A percentile compares a stretch with the other conserved stretches of the same genome.
Conservation (phyloP, 2,797 vertebrate species). For the Sebastes flavidus region DNA sequence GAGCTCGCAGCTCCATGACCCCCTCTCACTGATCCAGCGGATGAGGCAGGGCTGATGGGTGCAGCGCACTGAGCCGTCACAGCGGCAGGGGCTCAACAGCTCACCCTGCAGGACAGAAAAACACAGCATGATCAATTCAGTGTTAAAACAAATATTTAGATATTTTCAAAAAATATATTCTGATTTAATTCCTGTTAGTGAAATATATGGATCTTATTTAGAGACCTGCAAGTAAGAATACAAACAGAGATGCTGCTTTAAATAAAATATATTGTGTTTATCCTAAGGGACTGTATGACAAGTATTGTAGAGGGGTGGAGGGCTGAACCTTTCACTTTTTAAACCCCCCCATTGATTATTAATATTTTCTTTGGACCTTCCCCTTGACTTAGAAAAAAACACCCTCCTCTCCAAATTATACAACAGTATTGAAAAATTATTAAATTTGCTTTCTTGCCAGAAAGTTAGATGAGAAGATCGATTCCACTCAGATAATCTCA, state of each 20-base stretch:
- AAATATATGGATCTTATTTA: background rate
- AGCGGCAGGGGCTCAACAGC: slow-evolving; percentile 89
- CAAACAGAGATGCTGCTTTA: background rate
- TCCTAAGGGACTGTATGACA: background rate
- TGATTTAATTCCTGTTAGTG: background rate
- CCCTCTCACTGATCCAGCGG: slow-evolving; percentile 91
- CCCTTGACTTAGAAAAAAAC: background rate
- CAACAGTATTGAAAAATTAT: background rate
- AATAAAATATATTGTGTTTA: background rate
- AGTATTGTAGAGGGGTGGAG: background rate
- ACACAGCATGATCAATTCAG: background rate
- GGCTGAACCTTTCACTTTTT: background rate
- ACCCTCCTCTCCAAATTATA: background rate
- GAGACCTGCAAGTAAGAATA: background rate
- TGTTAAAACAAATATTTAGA: background rate
- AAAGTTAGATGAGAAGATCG: background rate
- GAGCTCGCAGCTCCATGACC: slow-evolving; percentile 93
- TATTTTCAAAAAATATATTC: background rate
- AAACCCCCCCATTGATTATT: background rate
- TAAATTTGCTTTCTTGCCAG: background rate
- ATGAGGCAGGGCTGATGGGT: slow-evolving; percentile 92
- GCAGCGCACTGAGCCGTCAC: slow-evolving; percentile 88
- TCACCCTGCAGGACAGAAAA: slow-evolving; percentile 81
- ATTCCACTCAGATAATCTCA: background rate
- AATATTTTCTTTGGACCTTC: background rate